Conservation (phyloP, 2,888 invertebrate species). For the Sinotaia quadrata region DNA sequence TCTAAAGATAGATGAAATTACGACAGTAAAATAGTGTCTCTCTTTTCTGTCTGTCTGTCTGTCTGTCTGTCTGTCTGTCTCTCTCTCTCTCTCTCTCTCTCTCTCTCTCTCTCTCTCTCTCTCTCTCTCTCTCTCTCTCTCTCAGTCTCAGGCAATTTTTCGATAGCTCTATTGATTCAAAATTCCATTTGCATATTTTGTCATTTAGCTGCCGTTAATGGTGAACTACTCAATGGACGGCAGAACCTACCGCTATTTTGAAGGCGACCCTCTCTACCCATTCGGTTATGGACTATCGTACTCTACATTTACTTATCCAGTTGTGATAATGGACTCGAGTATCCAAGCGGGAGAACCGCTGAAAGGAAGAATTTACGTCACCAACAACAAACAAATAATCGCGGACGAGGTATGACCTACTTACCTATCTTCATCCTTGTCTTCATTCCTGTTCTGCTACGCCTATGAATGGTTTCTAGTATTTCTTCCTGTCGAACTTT, state of each 20-base stretch:
- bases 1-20: no score
- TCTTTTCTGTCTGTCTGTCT: no score
- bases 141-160: no score
- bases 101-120: no score
- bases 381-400: slow-evolving; percentile 53
- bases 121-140: no score
- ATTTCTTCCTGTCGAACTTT: background rate
- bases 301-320: slow-evolving; percentile 36
- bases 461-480: no score
- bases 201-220: slow-evolving; percentile 44
- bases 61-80: no score
- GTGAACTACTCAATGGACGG: slow-evolving; percentile 58
- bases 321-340: background rate
- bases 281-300: slow-evolving; percentile 59
- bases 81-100: no score
- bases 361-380: slow-evolving; percentile 44
- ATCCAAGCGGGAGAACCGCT: slow-evolving; percentile 48
- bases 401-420: slow-evolving; percentile 66
- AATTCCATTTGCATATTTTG: background rate
- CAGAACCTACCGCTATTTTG: slow-evolving; percentile 66
- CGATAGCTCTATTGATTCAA: no score
- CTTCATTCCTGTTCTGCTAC: no score
- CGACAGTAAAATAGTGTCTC: no score
- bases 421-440: no score
- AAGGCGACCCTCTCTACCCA: slow-evolving; percentile 47